phyloP scores from a whole-genome alignment of 1,140 invertebrate genomes.

The Drosophila nannoptera region DNA sequence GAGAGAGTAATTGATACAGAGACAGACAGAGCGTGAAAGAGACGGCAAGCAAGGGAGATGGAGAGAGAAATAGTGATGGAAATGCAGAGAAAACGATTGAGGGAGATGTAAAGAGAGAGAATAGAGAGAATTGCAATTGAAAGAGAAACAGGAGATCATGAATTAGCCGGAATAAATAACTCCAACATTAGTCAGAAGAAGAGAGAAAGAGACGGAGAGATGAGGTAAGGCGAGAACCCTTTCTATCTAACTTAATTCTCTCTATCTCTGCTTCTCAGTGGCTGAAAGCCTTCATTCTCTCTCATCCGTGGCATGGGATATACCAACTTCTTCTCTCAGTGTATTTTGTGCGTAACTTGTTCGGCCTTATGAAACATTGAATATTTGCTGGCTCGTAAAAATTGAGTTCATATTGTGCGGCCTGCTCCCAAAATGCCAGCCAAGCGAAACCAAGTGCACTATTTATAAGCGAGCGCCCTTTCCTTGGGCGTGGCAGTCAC shows the following conservation, averaged over 20 bases:
- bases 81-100: neutral
- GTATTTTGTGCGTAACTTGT: slow-evolving; percentile 6
- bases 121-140: neutral
- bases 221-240: too few relatives aligned
- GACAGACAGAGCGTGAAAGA: neutral
- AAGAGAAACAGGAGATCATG: too few relatives aligned
- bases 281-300: too few relatives aligned
- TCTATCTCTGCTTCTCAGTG: too few relatives aligned
- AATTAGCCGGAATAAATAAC: too few relatives aligned
- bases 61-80: neutral
- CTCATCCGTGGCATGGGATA: too few relatives aligned
- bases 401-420: slow-evolving; percentile 45
- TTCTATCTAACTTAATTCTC: too few relatives aligned
- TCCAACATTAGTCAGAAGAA: neutral
- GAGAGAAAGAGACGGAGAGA: neutral
- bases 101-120: neutral
- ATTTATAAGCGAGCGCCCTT: slow-evolving; percentile 60
- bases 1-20: neutral
- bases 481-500: slow-evolving; percentile 22
- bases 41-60: neutral
- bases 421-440: slow-evolving; percentile 63
- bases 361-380: slow-evolving; percentile 28
- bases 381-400: slow-evolving; percentile 23
- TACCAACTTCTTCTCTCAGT: neutral
- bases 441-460: slow-evolving; percentile 52